phyloP scores from a whole-genome alignment of 2,113 vertebrate genomes.

The Theropithecus gelada region DNA sequence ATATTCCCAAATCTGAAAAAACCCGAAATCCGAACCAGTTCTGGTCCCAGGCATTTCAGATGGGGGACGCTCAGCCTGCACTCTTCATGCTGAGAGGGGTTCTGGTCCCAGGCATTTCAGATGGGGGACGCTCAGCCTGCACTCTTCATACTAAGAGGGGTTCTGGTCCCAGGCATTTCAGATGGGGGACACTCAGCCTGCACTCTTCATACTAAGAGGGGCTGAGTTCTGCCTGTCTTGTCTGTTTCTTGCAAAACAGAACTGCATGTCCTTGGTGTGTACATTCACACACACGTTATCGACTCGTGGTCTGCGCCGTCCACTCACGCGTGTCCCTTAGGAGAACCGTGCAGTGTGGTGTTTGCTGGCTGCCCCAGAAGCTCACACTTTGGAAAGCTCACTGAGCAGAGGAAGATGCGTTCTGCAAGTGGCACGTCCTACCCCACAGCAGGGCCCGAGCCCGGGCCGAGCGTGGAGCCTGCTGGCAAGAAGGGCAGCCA shows the following conservation, averaged over 20 bases:
- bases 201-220: neutral
- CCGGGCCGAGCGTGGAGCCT: rapidly evolving
- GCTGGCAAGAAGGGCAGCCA: neutral
- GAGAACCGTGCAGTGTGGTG: rapidly evolving
- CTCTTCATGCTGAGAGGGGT: neutral
- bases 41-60: neutral
- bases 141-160: neutral
- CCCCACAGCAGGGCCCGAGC: rapidly evolving
- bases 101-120: too few relatives aligned
- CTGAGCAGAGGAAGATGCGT: rapidly evolving
- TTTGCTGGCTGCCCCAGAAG: neutral
- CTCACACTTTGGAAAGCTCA: rapidly evolving
- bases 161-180: neutral
- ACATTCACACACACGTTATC: rapidly evolving
- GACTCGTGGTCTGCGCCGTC: rapidly evolving
- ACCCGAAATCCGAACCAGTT: neutral
- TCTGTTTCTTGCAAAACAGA: neutral
- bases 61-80: neutral
- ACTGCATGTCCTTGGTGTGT: neutral
- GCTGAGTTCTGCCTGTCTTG: neutral
- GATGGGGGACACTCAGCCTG: neutral
- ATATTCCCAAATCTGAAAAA: neutral
- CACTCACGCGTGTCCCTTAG: rapidly evolving
- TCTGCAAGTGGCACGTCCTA: neutral
- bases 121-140: too few relatives aligned